Evolutionary conservation across 2,113 vertebrate genomes (phyloP).

Genomic region (Dipodomys stephensi): DNA sequence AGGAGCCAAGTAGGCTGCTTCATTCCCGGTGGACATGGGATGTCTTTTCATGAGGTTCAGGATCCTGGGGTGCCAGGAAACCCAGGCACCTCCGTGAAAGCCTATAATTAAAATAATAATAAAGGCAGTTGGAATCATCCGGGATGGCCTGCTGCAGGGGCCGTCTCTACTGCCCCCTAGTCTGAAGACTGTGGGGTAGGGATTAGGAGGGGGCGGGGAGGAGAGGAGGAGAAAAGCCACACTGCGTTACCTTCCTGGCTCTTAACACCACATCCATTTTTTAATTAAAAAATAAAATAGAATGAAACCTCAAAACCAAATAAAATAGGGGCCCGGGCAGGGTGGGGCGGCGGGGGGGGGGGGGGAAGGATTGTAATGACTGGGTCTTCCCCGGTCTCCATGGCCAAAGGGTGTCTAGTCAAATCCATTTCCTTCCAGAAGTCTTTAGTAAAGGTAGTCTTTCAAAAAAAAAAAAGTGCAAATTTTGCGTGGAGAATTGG

Average conservation of each 20-base stretch:
- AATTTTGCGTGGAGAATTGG: slow-evolving; percentile 81
- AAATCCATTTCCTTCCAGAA: slow-evolving; percentile 72
- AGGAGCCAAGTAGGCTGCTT: slow-evolving; percentile 66
- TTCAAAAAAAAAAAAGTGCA: slow-evolving; percentile 52
- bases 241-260: slow-evolving; percentile 28
- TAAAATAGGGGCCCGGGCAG: not conserved
- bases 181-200: slow-evolving; percentile 38
- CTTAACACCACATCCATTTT: slow-evolving; percentile 45
- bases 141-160: slow-evolving; percentile 60
- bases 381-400: not conserved
- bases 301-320: slow-evolving; percentile 38
- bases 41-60: slow-evolving; percentile 76
- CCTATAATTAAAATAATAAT: slow-evolving; percentile 81
- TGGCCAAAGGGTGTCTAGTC: slow-evolving; percentile 58
- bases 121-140: slow-evolving; percentile 77
- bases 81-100: slow-evolving; percentile 72
- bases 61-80: slow-evolving; percentile 72
- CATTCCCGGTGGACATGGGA: slow-evolving; percentile 71
- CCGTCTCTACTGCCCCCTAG: slow-evolving; percentile 73
- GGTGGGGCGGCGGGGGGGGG: slow-evolving; percentile 20
- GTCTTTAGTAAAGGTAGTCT: slow-evolving; percentile 73
- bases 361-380: not conserved
- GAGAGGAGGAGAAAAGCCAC: not conserved
- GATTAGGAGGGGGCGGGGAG: not conserved
- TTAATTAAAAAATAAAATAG: slow-evolving; percentile 32